Evolutionary conservation across 2,113 vertebrate species (phyloP).

Genomic region (Rhabdomys dilectus): DNA sequence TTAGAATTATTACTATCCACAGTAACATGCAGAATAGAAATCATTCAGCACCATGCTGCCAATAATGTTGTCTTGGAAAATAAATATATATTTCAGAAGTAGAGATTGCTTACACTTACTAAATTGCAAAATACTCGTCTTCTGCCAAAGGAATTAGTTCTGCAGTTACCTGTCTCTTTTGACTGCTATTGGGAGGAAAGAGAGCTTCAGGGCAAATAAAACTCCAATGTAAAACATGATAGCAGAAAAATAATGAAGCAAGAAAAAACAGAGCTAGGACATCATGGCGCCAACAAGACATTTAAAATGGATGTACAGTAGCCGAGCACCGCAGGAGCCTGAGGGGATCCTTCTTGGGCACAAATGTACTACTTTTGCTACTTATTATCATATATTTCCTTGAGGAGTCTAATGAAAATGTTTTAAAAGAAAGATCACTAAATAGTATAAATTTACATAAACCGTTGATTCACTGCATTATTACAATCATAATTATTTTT

Average conservation of each 20-base stretch:
- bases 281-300: conserved; percentile 85
- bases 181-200: conserved; percentile 20
- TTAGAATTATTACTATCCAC: conserved; percentile 37
- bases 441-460: conserved; percentile 87
- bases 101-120: conserved; percentile 56
- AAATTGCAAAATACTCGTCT: conserved; percentile 57
- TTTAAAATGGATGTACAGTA: conserved; percentile 57
- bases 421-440: conserved; percentile 86
- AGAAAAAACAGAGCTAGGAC: conserved; percentile 71
- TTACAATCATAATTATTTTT: conserved; percentile 26
- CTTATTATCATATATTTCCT: conserved; percentile 47
- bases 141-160: not conserved
- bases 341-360: conserved; percentile 42
- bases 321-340: conserved; percentile 13
- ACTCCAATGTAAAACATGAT: conserved; percentile 54
- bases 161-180: conserved; percentile 23
- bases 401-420: conserved; percentile 83
- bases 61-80: conserved; percentile 57
- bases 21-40: conserved; percentile 47
- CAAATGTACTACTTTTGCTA: conserved; percentile 16
- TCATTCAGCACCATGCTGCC: not conserved
- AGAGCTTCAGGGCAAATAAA: conserved; percentile 66
- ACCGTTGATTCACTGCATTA: conserved; percentile 77
- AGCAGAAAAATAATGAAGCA: conserved; percentile 52
- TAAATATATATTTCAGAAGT: conserved; percentile 45